Evolutionary conservation across 2,113 vertebrate species (phyloP).

Genomic region (Corythornis cristatus): DNA sequence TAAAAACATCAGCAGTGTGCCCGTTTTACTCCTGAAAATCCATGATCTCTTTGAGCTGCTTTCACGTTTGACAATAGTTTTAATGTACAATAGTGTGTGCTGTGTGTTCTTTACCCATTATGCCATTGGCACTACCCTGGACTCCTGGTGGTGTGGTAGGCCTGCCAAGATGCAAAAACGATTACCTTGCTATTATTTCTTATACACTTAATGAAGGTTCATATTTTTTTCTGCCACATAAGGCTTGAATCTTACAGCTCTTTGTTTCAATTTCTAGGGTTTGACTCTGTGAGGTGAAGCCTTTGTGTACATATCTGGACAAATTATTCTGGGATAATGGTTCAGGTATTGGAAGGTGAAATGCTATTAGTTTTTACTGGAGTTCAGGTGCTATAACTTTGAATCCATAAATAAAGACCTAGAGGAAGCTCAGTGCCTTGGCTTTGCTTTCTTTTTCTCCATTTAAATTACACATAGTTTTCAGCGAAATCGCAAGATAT

Average conservation of each 20-base stretch:
- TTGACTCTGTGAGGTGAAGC: background rate
- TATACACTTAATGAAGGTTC: background rate
- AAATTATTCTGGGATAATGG: background rate
- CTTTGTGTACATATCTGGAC: background rate
- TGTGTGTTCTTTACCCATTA: background rate
- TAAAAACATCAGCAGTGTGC: background rate
- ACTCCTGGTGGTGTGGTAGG: background rate
- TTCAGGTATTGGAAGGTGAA: background rate
- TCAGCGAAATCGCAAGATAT: background rate
- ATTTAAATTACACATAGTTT: background rate
- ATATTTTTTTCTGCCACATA: background rate
- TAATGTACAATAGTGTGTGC: background rate
- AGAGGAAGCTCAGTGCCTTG: background rate
- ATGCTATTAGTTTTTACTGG: background rate
- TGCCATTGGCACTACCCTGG: background rate
- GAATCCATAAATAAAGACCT: background rate
- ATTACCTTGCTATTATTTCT: background rate
- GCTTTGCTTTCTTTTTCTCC: fast-evolving
- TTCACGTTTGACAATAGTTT: background rate
- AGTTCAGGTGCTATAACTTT: background rate
- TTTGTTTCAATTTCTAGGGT: background rate
- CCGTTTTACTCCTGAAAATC: background rate
- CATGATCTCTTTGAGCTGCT: background rate
- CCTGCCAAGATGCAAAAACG: background rate
- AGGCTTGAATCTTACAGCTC: background rate